phyloP scores from a whole-genome alignment of 1,140 invertebrate genomes.

The Penaeus japonicus region DNA sequence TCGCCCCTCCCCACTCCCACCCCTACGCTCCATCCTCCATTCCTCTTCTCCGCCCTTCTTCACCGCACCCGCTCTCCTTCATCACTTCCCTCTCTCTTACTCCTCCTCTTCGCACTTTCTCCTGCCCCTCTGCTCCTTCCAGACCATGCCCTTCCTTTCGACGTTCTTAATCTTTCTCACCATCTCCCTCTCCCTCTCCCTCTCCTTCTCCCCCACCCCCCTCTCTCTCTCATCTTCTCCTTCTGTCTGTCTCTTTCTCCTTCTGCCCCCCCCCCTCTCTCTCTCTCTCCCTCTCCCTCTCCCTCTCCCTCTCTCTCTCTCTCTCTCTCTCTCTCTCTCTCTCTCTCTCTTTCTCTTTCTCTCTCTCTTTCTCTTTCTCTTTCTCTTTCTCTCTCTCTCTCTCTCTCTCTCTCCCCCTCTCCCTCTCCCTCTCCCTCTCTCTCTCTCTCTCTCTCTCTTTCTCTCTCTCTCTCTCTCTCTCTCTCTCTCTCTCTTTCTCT shows the following conservation, averaged over 20 bases:
- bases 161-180: not conserved
- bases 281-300: not conserved
- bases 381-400: not conserved
- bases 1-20: too few relatives aligned
- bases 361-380: not conserved
- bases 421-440: not conserved
- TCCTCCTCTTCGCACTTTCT: not conserved
- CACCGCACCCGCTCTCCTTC: not conserved
- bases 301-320: too few relatives aligned
- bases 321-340: not conserved
- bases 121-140: not conserved
- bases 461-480: too few relatives aligned
- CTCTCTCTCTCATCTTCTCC: conserved; percentile 2
- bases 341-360: not conserved
- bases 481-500: not conserved
- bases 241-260: conserved; percentile 2
- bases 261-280: not conserved
- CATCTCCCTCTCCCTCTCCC: not conserved
- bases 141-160: not conserved
- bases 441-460: not conserved
- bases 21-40: not conserved
- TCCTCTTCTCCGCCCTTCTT: not conserved
- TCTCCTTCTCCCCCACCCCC: not conserved
- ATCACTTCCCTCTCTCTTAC: not conserved
- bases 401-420: not conserved